A percentile compares a stretch with the other conserved stretches of the same genome.
These are phyloP conservation scores for Leptinotarsa tumamoca DNA, from an alignment of 2,888 invertebrate species.

Conservation along the genomic window DNA sequence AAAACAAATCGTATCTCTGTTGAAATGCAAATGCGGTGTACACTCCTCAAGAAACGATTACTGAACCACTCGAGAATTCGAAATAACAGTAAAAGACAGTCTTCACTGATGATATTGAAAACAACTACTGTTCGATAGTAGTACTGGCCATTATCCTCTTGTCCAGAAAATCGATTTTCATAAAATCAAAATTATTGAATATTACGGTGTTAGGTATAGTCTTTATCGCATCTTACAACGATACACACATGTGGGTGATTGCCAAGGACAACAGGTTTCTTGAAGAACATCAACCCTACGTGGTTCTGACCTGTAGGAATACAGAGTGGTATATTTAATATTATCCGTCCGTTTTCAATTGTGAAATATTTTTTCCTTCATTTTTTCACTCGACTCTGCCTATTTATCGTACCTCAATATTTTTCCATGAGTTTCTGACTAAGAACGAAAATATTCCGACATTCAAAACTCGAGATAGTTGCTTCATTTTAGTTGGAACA, in stretches of 20 bases:
- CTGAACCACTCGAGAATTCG: conserved; percentile 26
- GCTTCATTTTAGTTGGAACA: too few relatives aligned
- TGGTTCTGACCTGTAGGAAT: conserved; percentile 28
- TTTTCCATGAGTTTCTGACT: too few relatives aligned
- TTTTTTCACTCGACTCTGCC: too few relatives aligned
- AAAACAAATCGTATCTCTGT: conserved; percentile 16
- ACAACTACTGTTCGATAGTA: not conserved
- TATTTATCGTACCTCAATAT: too few relatives aligned
- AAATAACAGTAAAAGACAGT: conserved; percentile 36
- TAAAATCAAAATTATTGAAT: not conserved
- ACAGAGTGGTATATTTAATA: conserved; percentile 25
- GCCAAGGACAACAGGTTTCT: conserved; percentile 55
- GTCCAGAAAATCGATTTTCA: not conserved
- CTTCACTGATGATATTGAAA: conserved; percentile 8
- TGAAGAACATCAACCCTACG: conserved; percentile 55
- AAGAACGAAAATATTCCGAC: too few relatives aligned
- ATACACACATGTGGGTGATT: conserved; percentile 50
- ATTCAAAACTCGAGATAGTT: too few relatives aligned
- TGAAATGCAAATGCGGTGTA: conserved; percentile 37
- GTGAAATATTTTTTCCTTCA: too few relatives aligned
- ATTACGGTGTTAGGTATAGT: conserved; percentile 18
- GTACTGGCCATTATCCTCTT: not conserved
- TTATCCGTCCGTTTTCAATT: too few relatives aligned
- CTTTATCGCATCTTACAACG: conserved; percentile 26
- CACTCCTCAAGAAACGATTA: conserved; percentile 34